phyloP scores from a whole-genome alignment of 2,797 vertebrate species.

The Synaphobranchus kaupii region DNA sequence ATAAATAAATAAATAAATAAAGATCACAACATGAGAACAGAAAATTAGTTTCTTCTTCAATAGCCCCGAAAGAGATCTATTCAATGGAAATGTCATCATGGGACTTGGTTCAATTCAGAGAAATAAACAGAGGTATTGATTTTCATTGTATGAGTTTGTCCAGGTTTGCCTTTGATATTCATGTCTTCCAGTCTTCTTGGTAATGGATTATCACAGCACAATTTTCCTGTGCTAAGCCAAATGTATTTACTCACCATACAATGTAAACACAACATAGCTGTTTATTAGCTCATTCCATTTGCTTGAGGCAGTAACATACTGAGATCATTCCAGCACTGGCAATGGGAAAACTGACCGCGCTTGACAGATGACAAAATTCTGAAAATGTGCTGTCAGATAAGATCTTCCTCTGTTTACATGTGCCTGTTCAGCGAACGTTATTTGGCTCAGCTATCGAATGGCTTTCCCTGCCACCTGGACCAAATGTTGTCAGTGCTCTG shows the following conservation, averaged over 20 bases:
- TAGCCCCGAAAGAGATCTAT: constrained; percentile 19
- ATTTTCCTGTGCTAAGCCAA: constrained; percentile 3
- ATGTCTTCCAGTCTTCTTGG: constrained; percentile 16
- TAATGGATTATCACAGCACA: constrained; percentile 22
- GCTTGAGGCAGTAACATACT: not conserved
- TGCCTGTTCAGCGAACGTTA: not conserved
- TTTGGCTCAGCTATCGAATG: not conserved
- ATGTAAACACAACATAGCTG: not conserved
- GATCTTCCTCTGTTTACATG: not conserved
- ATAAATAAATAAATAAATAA: not conserved
- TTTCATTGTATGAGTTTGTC: constrained; percentile 11
- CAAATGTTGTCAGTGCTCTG: not conserved
- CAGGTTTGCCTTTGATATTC: constrained; percentile 13
- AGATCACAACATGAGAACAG: not conserved
- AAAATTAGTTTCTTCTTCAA: constrained; percentile 18
- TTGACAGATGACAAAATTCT: constrained; percentile 17
- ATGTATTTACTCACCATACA: constrained; percentile 16
- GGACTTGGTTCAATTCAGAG: not conserved
- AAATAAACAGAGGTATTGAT: constrained; percentile 13
- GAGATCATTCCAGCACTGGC: not conserved
- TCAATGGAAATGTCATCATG: constrained; percentile 16
- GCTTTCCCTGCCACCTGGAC: not conserved
- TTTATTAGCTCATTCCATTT: constrained; percentile 5
- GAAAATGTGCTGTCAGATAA: constrained; percentile 13
- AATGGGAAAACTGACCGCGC: not conserved